Evolutionary conservation across 2,888 invertebrate species (phyloP).

Genomic region (Heliconius sara): DNA sequence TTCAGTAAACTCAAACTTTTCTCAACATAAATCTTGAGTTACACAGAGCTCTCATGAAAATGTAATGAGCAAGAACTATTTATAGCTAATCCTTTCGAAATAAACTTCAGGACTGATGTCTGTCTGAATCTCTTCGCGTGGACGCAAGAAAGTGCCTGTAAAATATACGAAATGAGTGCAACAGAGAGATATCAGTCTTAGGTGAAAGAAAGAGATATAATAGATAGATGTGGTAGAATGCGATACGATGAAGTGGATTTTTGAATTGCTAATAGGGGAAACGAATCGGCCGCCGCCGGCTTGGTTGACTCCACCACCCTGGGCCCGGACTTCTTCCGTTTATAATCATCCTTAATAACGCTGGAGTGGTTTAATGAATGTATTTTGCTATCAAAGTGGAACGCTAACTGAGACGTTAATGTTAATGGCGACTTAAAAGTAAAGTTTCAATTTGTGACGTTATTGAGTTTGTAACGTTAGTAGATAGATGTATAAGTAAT

Average conservation of each 20-base stretch:
- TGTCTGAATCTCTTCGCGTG: constrained; percentile 67
- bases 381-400: constrained; percentile 74
- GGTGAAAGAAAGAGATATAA: constrained; percentile 58
- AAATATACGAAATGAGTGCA: constrained; percentile 61
- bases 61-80: constrained; percentile 81
- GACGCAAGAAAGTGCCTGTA: constrained; percentile 68
- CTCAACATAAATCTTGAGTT: constrained; percentile 78
- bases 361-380: constrained; percentile 77
- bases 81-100: constrained; percentile 82
- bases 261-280: constrained; percentile 82
- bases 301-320: constrained; percentile 65
- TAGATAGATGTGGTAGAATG: constrained; percentile 56
- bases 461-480: constrained; percentile 7
- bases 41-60: constrained; percentile 79
- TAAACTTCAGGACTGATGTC: constrained; percentile 73
- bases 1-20: constrained; percentile 82
- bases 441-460: constrained; percentile 29
- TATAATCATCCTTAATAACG: constrained; percentile 79
- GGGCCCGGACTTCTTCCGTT: constrained; percentile 65
- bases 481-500: background rate
- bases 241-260: constrained; percentile 72
- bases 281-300: constrained; percentile 74
- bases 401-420: constrained; percentile 56
- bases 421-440: constrained; percentile 40
- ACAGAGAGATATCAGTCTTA: constrained; percentile 52